A percentile compares a stretch with the other conserved stretches of the same genome.
Conservation (phyloP, 2,797 vertebrate species). For the Carcharodon carcharias region DNA sequence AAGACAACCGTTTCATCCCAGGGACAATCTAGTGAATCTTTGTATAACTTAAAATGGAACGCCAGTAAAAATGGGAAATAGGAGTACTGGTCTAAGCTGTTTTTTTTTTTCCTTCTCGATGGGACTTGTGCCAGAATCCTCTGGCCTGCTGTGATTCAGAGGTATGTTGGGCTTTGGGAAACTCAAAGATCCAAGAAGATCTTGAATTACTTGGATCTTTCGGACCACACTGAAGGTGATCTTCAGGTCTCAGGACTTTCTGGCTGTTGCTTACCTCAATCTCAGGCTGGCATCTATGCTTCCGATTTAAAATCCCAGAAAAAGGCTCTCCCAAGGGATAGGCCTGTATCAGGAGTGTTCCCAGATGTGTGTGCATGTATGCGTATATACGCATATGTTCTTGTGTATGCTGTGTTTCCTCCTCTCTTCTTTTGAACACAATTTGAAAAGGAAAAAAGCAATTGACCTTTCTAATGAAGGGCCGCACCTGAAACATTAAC, state of each 20-base stretch:
- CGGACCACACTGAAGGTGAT: not conserved
- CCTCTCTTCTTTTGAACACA: not conserved
- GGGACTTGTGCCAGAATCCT: not conserved
- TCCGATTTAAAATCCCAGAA: not conserved
- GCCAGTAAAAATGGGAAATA: no score
- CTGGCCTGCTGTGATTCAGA: not conserved
- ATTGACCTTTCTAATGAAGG: not conserved
- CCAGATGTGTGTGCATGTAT: no score
- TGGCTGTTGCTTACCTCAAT: not conserved
- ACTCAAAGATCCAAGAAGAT: not conserved
- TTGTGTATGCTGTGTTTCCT: not conserved
- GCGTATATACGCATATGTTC: not conserved
- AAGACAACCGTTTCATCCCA: no score
- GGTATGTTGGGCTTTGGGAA: not conserved
- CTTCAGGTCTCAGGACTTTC: not conserved
- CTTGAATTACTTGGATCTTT: not conserved
- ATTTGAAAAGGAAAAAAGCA: no score
- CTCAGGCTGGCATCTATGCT: not conserved
- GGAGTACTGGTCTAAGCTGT: no score
- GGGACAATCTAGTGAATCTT: no score
- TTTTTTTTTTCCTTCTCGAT: not conserved
- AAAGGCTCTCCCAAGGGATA: not conserved
- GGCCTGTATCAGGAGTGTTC: not conserved
- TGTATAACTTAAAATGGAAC: no score
- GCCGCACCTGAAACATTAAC: not conserved